Evolutionary conservation across 2,113 vertebrate genomes (phyloP).

Genomic region (Muscicapa adusta): DNA sequence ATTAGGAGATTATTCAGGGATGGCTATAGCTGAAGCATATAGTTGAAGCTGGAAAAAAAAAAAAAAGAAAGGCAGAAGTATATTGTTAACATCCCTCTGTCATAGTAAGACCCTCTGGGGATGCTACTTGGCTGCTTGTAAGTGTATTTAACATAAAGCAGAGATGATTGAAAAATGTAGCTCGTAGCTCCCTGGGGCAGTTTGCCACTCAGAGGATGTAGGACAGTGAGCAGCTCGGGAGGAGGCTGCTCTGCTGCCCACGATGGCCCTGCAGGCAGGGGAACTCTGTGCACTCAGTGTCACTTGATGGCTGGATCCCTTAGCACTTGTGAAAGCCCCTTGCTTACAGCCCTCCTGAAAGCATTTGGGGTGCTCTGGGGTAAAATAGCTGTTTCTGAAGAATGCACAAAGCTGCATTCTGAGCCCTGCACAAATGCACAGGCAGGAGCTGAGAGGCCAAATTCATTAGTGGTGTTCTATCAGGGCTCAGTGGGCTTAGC

Average conservation of each 20-base stretch:
- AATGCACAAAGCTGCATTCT: background rate
- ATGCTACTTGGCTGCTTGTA: conserved; percentile 11
- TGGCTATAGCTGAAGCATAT: background rate
- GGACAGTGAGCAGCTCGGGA: background rate
- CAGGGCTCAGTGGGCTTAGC: background rate
- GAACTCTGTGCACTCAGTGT: background rate
- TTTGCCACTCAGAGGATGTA: background rate
- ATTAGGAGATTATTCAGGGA: conserved; percentile 6
- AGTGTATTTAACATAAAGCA: conserved; percentile 58
- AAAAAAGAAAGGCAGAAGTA: background rate
- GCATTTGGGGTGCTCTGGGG: background rate
- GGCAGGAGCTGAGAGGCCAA: background rate
- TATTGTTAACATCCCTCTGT: conserved; percentile 35
- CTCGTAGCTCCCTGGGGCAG: conserved; percentile 21
- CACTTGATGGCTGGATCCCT: background rate
- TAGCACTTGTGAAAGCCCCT: background rate
- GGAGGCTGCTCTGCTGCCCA: background rate
- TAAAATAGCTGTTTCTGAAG: background rate
- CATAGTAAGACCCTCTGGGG: background rate
- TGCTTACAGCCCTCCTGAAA: background rate
- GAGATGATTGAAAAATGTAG: conserved; percentile 52
- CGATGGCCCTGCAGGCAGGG: background rate
- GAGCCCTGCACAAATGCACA: background rate
- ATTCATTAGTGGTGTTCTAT: background rate
- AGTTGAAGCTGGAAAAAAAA: background rate